Evolutionary conservation across 2,888 invertebrate genomes (phyloP), one percentile per base, ranked within the genome.

Genomic region (Sylvicola fuscatus): DNA sequence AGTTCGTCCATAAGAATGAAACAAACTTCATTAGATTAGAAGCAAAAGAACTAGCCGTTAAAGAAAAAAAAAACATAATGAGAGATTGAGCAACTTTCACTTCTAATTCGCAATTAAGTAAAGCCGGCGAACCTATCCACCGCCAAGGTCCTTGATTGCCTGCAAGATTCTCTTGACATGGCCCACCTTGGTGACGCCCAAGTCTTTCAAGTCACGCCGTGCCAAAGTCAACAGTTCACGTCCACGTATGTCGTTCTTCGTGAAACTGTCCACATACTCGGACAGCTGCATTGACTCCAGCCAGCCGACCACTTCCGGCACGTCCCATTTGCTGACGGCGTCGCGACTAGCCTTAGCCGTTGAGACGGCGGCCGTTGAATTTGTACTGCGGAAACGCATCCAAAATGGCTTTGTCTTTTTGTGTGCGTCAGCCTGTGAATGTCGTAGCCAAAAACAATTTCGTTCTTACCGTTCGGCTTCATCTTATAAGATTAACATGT

Each of bases 121-220:
- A 21, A 6, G n/a, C n/a, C n/a, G n/a, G 21, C 8, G 21, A 21
- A 12, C 38, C 49, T 52, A 58, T 41, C 52, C 54, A 38, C 53
- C 53, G 32, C 49, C 49, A 31, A 83, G 61, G 55, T 92, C 90
- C 59, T 84, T 83, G 41, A 92, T 84, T 14, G 84, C 89, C 55
- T 89, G 86, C 43, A 90, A 71, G 45, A 97, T 83, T 49, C 95
- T 71, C 61, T 95, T 95, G 21, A 93, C 78, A 55, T 95, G 95
- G 1, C 95, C 95, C 35, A 95, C 86, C 62, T 95, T 95, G 8
- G 79, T 78, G 36, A 95, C 79, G 7, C 93, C 93, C 32, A 95
- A 66, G 44, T 95, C 95, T 53, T 89, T 75, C 3, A 86, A 65
- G 54, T 87, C 86, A 12, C 89, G 64, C 35, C 92, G 64, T 3